Conservation (phyloP, 2,113 vertebrate species). For the Oryzias curvinotus region DNA sequence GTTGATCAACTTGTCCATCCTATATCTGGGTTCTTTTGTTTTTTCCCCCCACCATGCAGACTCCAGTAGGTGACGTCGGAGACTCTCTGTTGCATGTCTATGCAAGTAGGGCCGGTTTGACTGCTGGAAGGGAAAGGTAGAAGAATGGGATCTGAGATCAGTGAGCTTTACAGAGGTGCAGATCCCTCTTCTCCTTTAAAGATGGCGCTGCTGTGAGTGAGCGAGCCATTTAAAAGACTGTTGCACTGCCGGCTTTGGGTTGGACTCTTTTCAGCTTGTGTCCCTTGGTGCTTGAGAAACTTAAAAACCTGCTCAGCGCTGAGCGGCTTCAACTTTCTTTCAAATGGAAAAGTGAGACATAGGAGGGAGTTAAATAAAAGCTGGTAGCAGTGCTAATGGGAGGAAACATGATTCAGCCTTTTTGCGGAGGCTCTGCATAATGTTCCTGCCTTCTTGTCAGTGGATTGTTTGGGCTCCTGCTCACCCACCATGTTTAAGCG, state of each 20-base stretch:
- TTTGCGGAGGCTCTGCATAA: conserved; percentile 29
- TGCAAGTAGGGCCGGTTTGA: too few species aligned
- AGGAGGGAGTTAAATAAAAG: conserved; percentile 30
- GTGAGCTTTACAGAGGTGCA: conserved; percentile 13
- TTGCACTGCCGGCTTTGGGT: conserved; percentile 19
- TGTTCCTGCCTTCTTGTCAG: conserved; percentile 28
- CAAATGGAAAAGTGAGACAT: conserved; percentile 45
- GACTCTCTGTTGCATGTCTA: too few species aligned
- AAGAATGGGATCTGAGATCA: too few species aligned
- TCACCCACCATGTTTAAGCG: not conserved
- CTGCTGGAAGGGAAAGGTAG: too few species aligned
- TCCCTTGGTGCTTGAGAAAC: conserved; percentile 37
- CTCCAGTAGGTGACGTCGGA: too few species aligned
- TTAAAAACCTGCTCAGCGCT: conserved; percentile 34
- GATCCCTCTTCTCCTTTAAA: conserved; percentile 4
- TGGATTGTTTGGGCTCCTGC: conserved; percentile 43
- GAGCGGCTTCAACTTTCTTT: conserved; percentile 40
- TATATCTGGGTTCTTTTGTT: too few species aligned
- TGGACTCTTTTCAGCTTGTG: conserved; percentile 18
- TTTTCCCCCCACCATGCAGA: too few species aligned
- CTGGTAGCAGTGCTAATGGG: conserved; percentile 34
- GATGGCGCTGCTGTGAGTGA: conserved; percentile 6
- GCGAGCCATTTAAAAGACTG: conserved; percentile 19
- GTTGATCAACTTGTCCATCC: too few species aligned
- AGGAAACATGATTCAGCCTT: conserved; percentile 43